Conservation (phyloP, 2,113 vertebrate genomes). For the Caretta caretta region DNA sequence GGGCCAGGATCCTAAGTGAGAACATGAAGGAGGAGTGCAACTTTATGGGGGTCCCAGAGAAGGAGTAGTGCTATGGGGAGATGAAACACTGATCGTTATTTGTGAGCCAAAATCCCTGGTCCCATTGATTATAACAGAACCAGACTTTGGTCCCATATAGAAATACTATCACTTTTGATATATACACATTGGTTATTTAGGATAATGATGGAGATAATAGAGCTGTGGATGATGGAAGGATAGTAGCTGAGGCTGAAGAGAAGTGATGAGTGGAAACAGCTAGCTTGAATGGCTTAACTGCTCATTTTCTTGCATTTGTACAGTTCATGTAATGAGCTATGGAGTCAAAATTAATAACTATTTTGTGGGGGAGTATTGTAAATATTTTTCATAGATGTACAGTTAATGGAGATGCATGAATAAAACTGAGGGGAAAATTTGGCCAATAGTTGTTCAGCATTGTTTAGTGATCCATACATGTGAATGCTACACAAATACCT, state of each 20-base stretch:
- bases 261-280: background rate
- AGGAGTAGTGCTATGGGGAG: background rate
- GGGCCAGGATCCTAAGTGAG: background rate
- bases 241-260: background rate
- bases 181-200: background rate
- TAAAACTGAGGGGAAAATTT: background rate
- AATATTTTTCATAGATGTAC: background rate
- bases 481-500: rapidly evolving
- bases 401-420: background rate
- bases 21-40: background rate
- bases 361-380: background rate
- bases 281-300: background rate
- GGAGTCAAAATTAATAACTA: background rate
- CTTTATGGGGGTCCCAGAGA: background rate
- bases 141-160: background rate
- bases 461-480: background rate
- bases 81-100: background rate
- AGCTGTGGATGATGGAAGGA: background rate
- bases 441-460: rapidly evolving
- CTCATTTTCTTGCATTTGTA: background rate
- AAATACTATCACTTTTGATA: background rate
- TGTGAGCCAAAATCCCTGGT: background rate
- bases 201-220: background rate
- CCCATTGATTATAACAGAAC: background rate
- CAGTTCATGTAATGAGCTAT: background rate